Conservation (phyloP, 1,140 invertebrate genomes). For the Drosophila orena region DNA sequence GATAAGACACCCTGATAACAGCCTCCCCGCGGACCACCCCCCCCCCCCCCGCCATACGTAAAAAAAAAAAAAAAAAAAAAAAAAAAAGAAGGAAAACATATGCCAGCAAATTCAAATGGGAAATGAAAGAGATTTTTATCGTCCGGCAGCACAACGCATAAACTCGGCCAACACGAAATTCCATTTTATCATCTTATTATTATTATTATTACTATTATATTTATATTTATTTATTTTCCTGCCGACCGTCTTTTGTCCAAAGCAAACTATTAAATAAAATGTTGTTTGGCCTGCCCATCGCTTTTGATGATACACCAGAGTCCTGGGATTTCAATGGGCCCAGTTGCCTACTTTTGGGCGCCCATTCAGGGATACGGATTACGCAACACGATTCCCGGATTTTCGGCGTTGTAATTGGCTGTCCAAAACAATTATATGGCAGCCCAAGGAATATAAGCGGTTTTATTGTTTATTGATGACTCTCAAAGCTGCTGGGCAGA, state of each 20-base stretch:
- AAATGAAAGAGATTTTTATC: conserved; percentile 80
- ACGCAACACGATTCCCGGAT: conserved; percentile 1
- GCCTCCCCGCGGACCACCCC: conserved; percentile 5
- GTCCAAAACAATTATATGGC: neutral
- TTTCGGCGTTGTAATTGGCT: neutral
- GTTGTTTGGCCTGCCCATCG: conserved; percentile 28
- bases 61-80: neutral
- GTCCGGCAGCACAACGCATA: conserved; percentile 41
- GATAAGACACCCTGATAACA: conserved; percentile 49
- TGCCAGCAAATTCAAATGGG: conserved; percentile 74
- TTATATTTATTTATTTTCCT: conserved; percentile 65
- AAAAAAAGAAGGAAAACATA: conserved; percentile 14
- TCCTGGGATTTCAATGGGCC: neutral
- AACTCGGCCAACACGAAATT: conserved; percentile 69
- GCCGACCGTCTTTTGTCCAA: neutral
- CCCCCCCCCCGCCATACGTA: no score
- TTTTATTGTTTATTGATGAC: no score
- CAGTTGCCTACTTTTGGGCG: neutral
- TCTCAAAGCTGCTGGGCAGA: no score
- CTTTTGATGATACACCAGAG: conserved; percentile 22
- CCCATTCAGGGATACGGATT: neutral
- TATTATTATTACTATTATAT: conserved; percentile 70
- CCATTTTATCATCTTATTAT: conserved; percentile 75
- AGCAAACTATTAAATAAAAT: conserved; percentile 51
- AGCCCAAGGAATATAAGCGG: no score